Base-by-base conservation (phyloP, 2,797 vertebrate genomes). In the Sciaenops ocellatus region DNA sequence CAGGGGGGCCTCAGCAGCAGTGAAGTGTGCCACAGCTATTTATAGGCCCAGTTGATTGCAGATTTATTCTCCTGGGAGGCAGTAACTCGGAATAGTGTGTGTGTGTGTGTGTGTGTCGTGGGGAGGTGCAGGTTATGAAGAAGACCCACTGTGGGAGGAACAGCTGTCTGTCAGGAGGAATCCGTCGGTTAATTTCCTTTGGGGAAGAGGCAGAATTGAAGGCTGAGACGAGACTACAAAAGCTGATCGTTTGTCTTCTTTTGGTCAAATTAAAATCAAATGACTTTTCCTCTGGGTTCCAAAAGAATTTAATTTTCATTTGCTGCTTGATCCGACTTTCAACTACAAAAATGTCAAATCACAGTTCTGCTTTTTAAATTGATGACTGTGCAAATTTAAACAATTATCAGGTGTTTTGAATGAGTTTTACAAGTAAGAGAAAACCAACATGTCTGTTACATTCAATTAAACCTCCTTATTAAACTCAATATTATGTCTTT, bases 121-220 rank as follows among this genome's bases (percentile, higher is more conserved):
- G 69, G 86, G 83, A 69, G 84, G 86, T 83, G 86, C 73, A 82
- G 82, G 87, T 90, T 90, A 90, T 90, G 82, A 90, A 82, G 89
- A 93, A 76, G 85, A 83, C 71, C 76, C 87, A 70, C 81, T 69
- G 82, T 79, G 92, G 93, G 91, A 94, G 92, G 92, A 94, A 94
- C 93, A 95, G 93, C 95, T 96, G 95, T 94, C 94, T 95, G 87
- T 95, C 93, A 94, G 91, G 78, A 89, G 86, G 93, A 91, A 93
- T 91, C 82, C 44, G 88, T 88, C 80, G 80, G 88, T 93, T 95
- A 92, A 95, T 96, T 96, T 95, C 93, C 90, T 94, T 90, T 87
- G 93, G 92, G 92, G 90, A 85, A 90, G 80, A 90, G 52, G 79
- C 85, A 81, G 91, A 87, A 84, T 63, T 88, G 87, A 86, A 82